Evolutionary conservation across 2,797 vertebrate genomes (phyloP).

Genomic region (Acipenser transmontanus): DNA sequence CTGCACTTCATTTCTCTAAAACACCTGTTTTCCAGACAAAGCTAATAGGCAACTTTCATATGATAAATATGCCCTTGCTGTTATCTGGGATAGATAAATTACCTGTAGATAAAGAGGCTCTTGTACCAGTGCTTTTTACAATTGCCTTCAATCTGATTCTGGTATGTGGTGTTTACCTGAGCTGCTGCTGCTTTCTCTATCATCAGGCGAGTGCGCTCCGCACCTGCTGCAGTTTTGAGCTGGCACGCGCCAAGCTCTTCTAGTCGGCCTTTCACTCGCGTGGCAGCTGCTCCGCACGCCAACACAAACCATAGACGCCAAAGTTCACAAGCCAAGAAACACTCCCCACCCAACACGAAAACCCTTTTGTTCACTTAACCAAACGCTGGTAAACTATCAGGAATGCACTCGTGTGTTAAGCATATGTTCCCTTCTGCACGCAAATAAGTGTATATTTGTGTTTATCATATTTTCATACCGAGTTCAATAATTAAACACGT

Average conservation of each 20-base stretch:
- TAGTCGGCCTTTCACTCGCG: slow-evolving; percentile 37
- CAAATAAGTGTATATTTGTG: too few species aligned
- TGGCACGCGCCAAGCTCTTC: slow-evolving; percentile 52
- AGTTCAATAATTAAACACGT: too few species aligned
- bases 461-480: too few species aligned
- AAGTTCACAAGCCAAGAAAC: slow-evolving; percentile 15
- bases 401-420: neutral
- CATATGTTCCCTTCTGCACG: too few species aligned
- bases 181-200: neutral
- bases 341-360: neutral
- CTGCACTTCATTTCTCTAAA: too few species aligned
- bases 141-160: neutral
- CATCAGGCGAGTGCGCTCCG: slow-evolving; percentile 4
- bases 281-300: slow-evolving; percentile 51
- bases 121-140: too few species aligned
- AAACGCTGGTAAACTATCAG: neutral
- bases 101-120: too few species aligned
- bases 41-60: too few species aligned
- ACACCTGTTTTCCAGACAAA: too few species aligned
- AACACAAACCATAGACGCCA: slow-evolving; percentile 53
- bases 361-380: slow-evolving; percentile 7
- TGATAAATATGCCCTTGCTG: too few species aligned
- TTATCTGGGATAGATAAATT: too few species aligned
- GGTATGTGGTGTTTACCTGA: neutral
- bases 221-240: slow-evolving; percentile 27